Evolutionary conservation across 1,140 invertebrate species (phyloP), one percentile per base, ranked within the genome.

Genomic region (Helicoverpa armigera): DNA sequence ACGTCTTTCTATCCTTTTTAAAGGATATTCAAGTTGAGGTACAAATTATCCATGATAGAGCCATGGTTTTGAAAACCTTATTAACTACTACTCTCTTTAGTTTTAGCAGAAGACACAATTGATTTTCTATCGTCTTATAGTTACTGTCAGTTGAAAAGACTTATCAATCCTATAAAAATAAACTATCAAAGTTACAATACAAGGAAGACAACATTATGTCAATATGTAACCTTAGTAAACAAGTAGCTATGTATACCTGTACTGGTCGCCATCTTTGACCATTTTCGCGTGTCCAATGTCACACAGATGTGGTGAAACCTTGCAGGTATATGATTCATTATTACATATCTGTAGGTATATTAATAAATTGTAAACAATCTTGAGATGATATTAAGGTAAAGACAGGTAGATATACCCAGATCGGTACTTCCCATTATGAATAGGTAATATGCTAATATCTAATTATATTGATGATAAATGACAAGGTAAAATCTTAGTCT

Each of bases 221-320:
- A 70, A 54, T 54, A 72, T 48, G 54, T 58, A 35, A 74, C 54
- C n/a, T 58, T 5, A 77, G 35, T 50, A 51, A 65, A 48, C 23
- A 51, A 35, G 50, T 35, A 56, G n/a, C 18, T 18, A 48, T 58
- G 35, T 48, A n/a, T 56, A 58, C 65, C 11, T 35, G 43, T 16
- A 73, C 60, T 48, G 29, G 70, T 54, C 50, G 11, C 69, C 69
- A 58, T 48, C 51, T 14, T 74, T 73, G 18, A 18, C 74, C 74
- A 78, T 72, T 82, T 82, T 70, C 13, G 80, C 48, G 48, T 35
- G 16, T 58, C 14, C 77, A 79, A 76, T 80, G 72, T 61, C 77
- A 72, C 61, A 3, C 81, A 79, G 72, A 79, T 75, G 77, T 72
- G 74, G 60, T 61, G 31, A 31, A 35, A 54, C 58, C 67, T 79